Conservation (phyloP, 2,113 vertebrate species). For the Colaptes auratus region DNA sequence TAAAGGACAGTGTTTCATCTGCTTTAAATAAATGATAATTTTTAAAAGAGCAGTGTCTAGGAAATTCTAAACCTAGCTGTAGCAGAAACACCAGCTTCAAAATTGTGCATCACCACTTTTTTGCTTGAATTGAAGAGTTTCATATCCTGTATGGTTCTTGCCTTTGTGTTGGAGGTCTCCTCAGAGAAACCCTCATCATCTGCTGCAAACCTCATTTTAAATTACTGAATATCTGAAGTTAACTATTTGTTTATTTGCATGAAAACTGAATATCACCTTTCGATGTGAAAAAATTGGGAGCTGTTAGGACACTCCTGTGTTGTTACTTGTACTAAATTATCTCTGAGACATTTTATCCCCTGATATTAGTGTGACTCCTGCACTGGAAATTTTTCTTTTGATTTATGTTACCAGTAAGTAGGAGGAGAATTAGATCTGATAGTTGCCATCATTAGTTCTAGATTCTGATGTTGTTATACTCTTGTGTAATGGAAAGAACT, state of each 20-base stretch:
- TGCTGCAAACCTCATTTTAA: not conserved
- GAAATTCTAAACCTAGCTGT: not conserved
- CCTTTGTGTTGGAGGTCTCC: not conserved
- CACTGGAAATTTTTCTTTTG: not conserved
- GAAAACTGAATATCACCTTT: not conserved
- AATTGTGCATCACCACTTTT: not conserved
- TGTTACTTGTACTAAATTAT: not conserved
- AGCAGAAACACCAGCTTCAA: not conserved
- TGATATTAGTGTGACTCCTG: fast-evolving
- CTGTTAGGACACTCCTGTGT: not conserved
- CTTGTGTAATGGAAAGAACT: not conserved
- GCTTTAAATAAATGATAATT: not conserved
- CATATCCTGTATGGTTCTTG: not conserved
- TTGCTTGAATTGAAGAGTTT: not conserved
- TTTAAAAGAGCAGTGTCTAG: not conserved
- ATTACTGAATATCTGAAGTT: not conserved
- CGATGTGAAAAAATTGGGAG: not conserved
- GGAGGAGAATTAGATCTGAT: not conserved
- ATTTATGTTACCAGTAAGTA: not conserved
- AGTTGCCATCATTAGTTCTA: not conserved
- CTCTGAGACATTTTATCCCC: not conserved
- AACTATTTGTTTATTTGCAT: not conserved
- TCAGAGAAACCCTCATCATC: not conserved
- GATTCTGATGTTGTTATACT: not conserved
- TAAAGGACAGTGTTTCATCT: not conserved